Percentiles rank a stretch among this genome's conserved stretches.
Evolutionary conservation across 1,140 invertebrate genomes (phyloP).

Genomic region (Nasonia giraulti): DNA sequence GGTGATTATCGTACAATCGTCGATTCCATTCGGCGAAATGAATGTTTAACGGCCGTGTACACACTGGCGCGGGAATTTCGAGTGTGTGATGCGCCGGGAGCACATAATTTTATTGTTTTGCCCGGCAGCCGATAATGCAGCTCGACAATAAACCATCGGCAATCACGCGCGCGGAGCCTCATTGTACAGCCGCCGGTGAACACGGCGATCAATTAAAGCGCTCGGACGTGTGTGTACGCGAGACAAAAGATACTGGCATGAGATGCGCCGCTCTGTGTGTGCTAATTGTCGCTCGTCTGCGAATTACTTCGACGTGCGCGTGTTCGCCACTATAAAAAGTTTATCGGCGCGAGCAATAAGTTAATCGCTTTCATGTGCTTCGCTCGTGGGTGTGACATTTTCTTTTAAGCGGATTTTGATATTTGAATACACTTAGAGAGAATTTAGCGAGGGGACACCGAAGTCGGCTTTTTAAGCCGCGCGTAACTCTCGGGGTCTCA

Average conservation of each 20-base stretch:
- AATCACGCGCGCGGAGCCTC: slow-evolving; percentile 48
- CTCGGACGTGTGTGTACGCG: not conserved
- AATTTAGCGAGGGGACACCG: not conserved
- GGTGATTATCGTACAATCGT: slow-evolving; percentile 43
- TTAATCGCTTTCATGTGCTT: slow-evolving; percentile 1
- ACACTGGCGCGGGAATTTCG: slow-evolving; percentile 13
- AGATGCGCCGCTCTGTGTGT: slow-evolving; percentile 1
- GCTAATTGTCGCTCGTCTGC: slow-evolving; percentile 2
- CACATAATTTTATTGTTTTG: slow-evolving; percentile 45
- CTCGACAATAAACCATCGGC: slow-evolving; percentile 29
- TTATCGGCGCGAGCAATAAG: not conserved
- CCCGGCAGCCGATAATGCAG: slow-evolving; percentile 14
- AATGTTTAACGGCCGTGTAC: slow-evolving; percentile 36
- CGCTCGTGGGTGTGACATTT: not conserved
- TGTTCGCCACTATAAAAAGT: slow-evolving; percentile 9
- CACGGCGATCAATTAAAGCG: slow-evolving; percentile 29
- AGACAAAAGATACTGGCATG: slow-evolving; percentile 28
- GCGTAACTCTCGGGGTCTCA: not conserved
- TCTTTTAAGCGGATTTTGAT: not conserved
- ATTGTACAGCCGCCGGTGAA: slow-evolving; percentile 44
- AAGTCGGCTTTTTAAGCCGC: not conserved
- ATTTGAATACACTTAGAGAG: not conserved
- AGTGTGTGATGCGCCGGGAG: slow-evolving; percentile 8
- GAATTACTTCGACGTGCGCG: slow-evolving; percentile 15
- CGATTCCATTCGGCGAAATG: slow-evolving; percentile 36